Evolutionary conservation across 1,140 invertebrate species (phyloP), one percentile per base, ranked within the genome.

Genomic region (Bactericera cockerelli): DNA sequence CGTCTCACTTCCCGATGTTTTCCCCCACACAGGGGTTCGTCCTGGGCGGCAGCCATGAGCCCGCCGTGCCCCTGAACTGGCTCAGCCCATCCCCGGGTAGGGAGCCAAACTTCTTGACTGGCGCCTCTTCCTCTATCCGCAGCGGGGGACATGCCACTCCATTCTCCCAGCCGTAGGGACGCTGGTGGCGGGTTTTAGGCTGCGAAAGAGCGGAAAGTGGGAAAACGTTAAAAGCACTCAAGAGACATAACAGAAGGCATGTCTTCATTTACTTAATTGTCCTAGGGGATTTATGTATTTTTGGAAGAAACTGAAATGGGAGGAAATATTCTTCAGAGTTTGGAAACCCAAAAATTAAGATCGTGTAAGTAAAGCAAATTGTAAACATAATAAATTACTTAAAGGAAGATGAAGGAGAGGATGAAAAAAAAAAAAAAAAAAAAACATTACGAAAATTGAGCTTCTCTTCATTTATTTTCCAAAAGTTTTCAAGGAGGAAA

Each of bases 1-100:
- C 84, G 78, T 65, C 81, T 78, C 56, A 86, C 83, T 72, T 85
- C 84, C 66, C 83, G 81, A 71, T 86, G 84, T 65, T 83, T 77
- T 85, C 84, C 65, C 81, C 76, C 63, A 81, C 81, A 62, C 77
- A 78, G 24, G 81, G 79, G 63, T 82, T 75, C 64, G 81, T 83
- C 26, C 81, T 74, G 53, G 83, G 59, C 13, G 59, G 55, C 21
- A 61, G 26, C 22, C 55, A 56, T 54, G 11, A 6, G 26, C 13
- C 13, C 25, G n/a, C 22, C 13, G 25, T 26, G 19, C 26, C 26
- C 14, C 24, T 14, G 26, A 33, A 55, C 25, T 54, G 56, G 22
- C 56, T 55, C 39, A 55, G 59, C 10, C 67, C 69, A 57, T 75
- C 73, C 66, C 79, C 78, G 57, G 81, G 81, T 58, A 85, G 70